Percentiles rank a stretch among this genome's conserved stretches.
Evolutionary conservation across 2,888 invertebrate genomes (phyloP).

Genomic region (Gastracanthus pulcherrimus): DNA sequence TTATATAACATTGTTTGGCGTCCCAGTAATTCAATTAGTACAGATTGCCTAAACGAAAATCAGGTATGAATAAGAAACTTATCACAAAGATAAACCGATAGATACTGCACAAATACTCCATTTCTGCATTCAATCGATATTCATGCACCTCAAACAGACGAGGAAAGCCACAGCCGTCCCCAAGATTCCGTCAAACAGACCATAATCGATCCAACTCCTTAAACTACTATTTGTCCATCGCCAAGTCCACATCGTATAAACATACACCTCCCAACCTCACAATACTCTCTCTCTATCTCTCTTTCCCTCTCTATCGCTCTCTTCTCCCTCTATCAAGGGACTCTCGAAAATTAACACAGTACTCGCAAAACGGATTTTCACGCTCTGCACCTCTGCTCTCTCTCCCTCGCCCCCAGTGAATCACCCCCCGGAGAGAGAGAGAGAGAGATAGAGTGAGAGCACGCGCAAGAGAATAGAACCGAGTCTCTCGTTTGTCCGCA

Average conservation of each 20-base stretch:
- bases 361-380: neutral
- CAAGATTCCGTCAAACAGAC: constrained; percentile 10
- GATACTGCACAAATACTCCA: neutral
- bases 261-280: too few species aligned
- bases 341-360: neutral
- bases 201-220: constrained; percentile 9
- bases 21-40: too few species aligned
- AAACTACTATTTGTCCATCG: neutral
- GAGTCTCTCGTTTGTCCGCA: neutral
- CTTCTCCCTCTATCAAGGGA: too few species aligned
- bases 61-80: too few species aligned
- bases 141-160: neutral
- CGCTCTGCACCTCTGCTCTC: too few species aligned
- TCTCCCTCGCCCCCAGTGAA: too few species aligned
- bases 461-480: neutral
- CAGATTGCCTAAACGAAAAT: too few species aligned
- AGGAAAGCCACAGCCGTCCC: neutral
- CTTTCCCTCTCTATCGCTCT: too few species aligned
- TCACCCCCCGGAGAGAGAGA: neutral
- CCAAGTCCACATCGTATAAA: neutral
- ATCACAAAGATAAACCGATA: too few species aligned
- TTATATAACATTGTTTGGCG: too few species aligned
- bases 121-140: constrained; percentile 8
- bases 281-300: too few species aligned
- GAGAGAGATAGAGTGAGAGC: neutral